Evolutionary conservation across 2,888 invertebrate species (phyloP).

Genomic region (Conus canariensis): DNA sequence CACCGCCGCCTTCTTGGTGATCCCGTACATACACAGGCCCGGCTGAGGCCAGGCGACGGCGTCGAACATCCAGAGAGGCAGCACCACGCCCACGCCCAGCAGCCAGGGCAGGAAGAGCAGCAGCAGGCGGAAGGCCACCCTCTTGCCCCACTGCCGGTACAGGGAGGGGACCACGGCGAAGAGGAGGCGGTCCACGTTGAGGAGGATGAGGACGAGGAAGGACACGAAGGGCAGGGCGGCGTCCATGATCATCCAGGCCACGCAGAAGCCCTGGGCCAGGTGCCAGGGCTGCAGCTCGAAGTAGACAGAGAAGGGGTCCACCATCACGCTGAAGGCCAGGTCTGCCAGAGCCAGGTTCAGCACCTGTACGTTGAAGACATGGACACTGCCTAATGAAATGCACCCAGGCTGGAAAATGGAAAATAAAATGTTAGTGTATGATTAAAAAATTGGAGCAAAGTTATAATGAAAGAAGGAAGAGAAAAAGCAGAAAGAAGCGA

Average conservation of each 20-base stretch:
- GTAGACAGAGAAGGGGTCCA: constrained; percentile 55
- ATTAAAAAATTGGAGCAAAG: too few species aligned
- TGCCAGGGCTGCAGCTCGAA: constrained; percentile 52
- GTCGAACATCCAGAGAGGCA: constrained; percentile 53
- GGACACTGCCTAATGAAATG: too few species aligned
- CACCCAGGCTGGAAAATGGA: too few species aligned
- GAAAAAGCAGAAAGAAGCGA: too few species aligned
- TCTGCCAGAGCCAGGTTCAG: constrained; percentile 47
- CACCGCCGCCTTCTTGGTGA: constrained; percentile 49
- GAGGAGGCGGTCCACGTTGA: constrained; percentile 52
- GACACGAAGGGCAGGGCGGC: constrained; percentile 54
- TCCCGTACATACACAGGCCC: constrained; percentile 53
- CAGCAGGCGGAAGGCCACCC: not conserved
- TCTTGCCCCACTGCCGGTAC: constrained; percentile 41
- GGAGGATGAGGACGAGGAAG: constrained; percentile 47
- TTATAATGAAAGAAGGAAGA: not conserved
- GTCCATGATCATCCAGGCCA: constrained; percentile 55
- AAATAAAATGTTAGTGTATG: too few species aligned
- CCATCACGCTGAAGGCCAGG: constrained; percentile 47
- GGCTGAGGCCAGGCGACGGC: constrained; percentile 43
- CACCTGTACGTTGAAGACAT: constrained; percentile 7
- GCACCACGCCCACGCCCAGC: constrained; percentile 43
- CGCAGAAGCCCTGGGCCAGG: constrained; percentile 49
- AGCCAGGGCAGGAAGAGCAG: constrained; percentile 51
- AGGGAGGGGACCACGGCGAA: constrained; percentile 46